Base-by-base conservation (phyloP, 37 sponge, comb jelly and placozoan species). In the Eunapius fragilis region DNA sequence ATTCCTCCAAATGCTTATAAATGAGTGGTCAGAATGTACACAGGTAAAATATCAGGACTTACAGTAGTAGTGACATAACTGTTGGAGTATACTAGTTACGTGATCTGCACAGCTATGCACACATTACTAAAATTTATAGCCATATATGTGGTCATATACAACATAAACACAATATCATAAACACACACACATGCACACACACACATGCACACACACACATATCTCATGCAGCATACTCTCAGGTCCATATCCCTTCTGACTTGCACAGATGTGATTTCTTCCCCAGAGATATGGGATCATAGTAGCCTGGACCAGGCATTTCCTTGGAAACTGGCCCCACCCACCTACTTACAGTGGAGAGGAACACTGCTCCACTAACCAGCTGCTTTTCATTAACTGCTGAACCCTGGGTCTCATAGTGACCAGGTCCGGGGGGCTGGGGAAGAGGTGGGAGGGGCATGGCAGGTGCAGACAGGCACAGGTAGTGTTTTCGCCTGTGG, bases 391-490 rank as follows among this genome's bases (percentile, higher is more conserved):
- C 70, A 2, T n/a, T 77, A 81, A 74, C 37, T 26, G 75, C 48
- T 67, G 72, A 4, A n/a, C 85, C 69, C 34, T 84, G 85, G 0
- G 80, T 79, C 76, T 97, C 95, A 86, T 97, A 97, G 70, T 87
- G 88, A 0, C 97, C 97, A 26, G 97, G 97, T 2, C 97, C 97
- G 14, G 97, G 97, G 32, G 82, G 72, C 14, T 95, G 97, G 2
- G 91, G 96, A 70, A 79, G 68, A 48, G 93, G 91, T 25, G 93
- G 91, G 71, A 88, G 95, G 45, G 97, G 97, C 70, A 97, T 84
- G 23, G 97, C 97, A 47, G 97, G 97, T 13, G 95, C 93, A 50
- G 97, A 97, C 19, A 97, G 82, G 25, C 91, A 86, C 26, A 94
- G 85, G 37, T 86, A 94, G 67, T 94, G 91, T 31, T 91, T 94